Base-by-base conservation (phyloP, 1,140 invertebrate genomes). In the Zaprionus nigranus region DNA sequence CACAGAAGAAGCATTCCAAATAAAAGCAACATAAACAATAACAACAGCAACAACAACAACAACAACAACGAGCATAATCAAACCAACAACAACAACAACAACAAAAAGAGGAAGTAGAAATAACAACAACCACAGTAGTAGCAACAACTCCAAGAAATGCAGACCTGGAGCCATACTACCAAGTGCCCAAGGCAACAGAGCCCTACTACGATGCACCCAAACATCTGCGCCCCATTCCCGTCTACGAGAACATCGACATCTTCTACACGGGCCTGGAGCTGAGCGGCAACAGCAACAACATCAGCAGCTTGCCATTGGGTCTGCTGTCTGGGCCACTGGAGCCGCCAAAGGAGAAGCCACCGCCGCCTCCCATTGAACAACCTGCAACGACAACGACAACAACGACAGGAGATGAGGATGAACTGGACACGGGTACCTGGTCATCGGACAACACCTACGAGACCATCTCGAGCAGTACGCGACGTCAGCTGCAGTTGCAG, bases 261-360 rank as follows among this genome's bases (percentile, higher is more conserved):
- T 94, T 94, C 71, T 94, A 94, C 51, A 90, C 85, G 40, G 91
- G 84, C 9, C 54, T 91, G 38, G 90, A 91, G 57, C 53, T 91
- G 2, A 46, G 40, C 3, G 59, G 40, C 73, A 43, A n/a, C 40
- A 43, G 6, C 5, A 46, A 17, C 26, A 69, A 79, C 43, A 68
- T 11, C 26, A 46, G 43, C 11, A 7, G 56, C 5, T 9, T 24
- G 9, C 26, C 7, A 51, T 62, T 46, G 15, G 49, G 38, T 15
- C 30, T 69, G 13, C n/a, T 54, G 34, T 56, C 58, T 6, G 46
- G 22, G 20, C 46, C 56, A 6, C 62, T 96, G 75, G 96, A 97
- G 91, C 97, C 97, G 5, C 97, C 97, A 1, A 97, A 97, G 85
- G 96, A 96, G 85, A 97, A 97, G 92, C 97, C 97, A 53, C 97